Evolutionary conservation across 2,113 vertebrate species (phyloP), one percentile per base, ranked within the genome.

Genomic region (Pygoscelis antarcticus): DNA sequence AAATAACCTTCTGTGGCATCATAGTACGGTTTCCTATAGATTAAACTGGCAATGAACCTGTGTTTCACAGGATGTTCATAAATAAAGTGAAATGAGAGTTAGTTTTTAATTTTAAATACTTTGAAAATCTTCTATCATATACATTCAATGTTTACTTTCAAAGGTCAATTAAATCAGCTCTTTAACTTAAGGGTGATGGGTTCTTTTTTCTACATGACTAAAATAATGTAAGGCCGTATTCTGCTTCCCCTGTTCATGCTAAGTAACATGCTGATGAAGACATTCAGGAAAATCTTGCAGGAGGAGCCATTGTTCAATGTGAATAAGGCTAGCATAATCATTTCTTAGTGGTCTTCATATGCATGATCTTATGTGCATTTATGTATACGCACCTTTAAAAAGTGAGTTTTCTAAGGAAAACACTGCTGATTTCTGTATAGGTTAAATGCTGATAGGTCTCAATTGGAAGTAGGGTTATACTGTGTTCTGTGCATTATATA

Each of bases 131-230:
- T 87, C 94, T 88, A 83, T 57, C 54, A 79, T 91, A 80, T 81
- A 94, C 83, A 29, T 82, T 90, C 52, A 70, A 68, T 94, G 90
- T 83, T 92, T 93, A 54, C 77, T 93, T 95, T 88, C 83, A 62
- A 55, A 60, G 85, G 87, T 95, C 79, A 84, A 88, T 60, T 87
- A 27, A 62, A 44, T 71, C 36, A 6, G 5, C 90, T 77, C 10
- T n/a, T 77, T 61, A 77, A 49, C 34, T 29, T n/a, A 77, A 49
- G 44, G 46, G 26, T 49, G 44, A 34, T 89, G 89, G 57, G 60
- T 92, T 92, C 62, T 54, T 42, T 49, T 47, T 66, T 74, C 2
- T 19, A n/a, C 23, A 65, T 42, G 57, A 65, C 36, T 85, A 72
- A 76, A 55, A 36, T 83, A 32, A 83, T n/a, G 84, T 65, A 76